phyloP scores from a whole-genome alignment of 2,888 invertebrate genomes.

The Melinaea menophilus region DNA sequence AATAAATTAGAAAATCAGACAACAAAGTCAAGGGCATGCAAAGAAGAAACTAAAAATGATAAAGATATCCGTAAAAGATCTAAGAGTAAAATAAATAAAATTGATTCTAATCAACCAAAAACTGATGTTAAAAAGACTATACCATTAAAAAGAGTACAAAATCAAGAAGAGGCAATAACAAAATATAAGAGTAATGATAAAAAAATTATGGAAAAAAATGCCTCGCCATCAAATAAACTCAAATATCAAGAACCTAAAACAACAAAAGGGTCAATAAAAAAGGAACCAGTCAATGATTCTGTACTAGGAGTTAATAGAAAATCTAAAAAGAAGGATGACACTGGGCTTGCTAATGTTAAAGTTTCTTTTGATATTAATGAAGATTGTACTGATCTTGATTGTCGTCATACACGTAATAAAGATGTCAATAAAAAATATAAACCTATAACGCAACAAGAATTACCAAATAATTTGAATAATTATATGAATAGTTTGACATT shows the following conservation, averaged over 20 bases:
- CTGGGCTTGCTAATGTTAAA: slow-evolving; percentile 4
- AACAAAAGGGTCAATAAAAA: neutral
- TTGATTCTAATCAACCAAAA: neutral
- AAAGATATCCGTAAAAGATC: slow-evolving; percentile 20
- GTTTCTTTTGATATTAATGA: slow-evolving; percentile 27
- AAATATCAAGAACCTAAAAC: neutral
- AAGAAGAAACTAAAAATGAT: slow-evolving; percentile 5
- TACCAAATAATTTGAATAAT: slow-evolving; percentile 22
- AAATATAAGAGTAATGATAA: too few relatives aligned
- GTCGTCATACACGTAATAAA: slow-evolving; percentile 21
- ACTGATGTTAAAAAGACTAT: neutral
- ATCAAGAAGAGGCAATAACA: neutral
- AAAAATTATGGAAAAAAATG: too few relatives aligned
- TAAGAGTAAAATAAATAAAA: slow-evolving; percentile 10
- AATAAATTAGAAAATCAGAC: too few relatives aligned
- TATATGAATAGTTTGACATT: slow-evolving; percentile 11
- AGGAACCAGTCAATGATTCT: neutral
- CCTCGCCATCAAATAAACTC: too few relatives aligned
- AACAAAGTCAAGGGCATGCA: too few relatives aligned
- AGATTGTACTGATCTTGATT: slow-evolving; percentile 26
- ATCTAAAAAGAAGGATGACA: slow-evolving; percentile 1
- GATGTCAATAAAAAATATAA: slow-evolving; percentile 7
- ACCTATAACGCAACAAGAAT: slow-evolving; percentile 20
- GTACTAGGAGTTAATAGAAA: slow-evolving; percentile 1
- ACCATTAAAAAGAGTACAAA: slow-evolving; percentile 3